phyloP scores from a whole-genome alignment of 1,140 invertebrate species.

The Augochlora pura region DNA sequence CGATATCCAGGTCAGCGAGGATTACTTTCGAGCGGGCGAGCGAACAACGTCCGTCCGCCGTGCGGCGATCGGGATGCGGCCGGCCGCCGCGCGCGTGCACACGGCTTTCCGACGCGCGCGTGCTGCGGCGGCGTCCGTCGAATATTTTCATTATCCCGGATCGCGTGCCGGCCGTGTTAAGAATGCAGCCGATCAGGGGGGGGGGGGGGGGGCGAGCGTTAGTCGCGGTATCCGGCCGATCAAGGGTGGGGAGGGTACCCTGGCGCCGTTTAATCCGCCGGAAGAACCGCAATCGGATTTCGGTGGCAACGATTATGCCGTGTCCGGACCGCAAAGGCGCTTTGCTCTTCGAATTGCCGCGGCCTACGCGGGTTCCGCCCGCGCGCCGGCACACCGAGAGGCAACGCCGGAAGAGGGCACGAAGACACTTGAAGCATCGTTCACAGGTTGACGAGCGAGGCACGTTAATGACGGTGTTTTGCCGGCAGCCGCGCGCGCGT shows the following conservation, averaged over 20 bases:
- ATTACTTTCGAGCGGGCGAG: slow-evolving; percentile 15
- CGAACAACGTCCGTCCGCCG: not conserved
- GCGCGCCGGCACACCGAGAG: no score
- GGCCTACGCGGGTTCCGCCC: slow-evolving; percentile 38
- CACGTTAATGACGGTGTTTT: slow-evolving; percentile 59
- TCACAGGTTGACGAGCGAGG: slow-evolving; percentile 53
- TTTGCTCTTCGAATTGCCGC: slow-evolving; percentile 30
- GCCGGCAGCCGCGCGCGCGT: slow-evolving; percentile 15
- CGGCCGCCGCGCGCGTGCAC: not conserved
- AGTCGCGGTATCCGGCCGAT: not conserved
- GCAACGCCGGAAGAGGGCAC: no score
- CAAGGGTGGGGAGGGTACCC: no score
- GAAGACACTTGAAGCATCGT: slow-evolving; percentile 56
- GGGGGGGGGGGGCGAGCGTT: no score
- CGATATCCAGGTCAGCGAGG: slow-evolving; percentile 3
- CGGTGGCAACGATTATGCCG: slow-evolving; percentile 57
- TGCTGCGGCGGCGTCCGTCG: not conserved
- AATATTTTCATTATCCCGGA: slow-evolving; percentile 12
- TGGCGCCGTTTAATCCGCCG: slow-evolving; percentile 35
- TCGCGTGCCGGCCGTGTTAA: not conserved
- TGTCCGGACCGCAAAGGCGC: slow-evolving; percentile 55
- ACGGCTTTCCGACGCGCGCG: not conserved
- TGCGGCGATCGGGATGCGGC: no score
- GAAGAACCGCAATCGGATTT: slow-evolving; percentile 61
- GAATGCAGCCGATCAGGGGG: slow-evolving; percentile 2